A percentile compares a stretch with the other conserved stretches of the same genome.
Evolutionary conservation across 2,797 vertebrate species (phyloP).

Genomic region (Limnodromus scolopaceus): DNA sequence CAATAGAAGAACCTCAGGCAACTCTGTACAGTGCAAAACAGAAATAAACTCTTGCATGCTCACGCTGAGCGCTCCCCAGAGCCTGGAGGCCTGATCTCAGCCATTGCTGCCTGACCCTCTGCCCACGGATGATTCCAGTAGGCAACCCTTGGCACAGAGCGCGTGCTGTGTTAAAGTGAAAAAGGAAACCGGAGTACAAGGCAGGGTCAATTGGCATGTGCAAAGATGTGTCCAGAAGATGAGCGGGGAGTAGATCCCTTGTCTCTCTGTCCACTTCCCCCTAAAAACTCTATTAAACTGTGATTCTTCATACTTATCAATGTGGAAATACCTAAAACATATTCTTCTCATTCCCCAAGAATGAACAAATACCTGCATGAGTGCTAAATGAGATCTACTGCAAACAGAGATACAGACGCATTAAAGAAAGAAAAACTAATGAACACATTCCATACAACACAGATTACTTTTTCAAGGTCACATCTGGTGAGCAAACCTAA

Average conservation of each 20-base stretch:
- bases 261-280: neutral
- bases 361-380: neutral
- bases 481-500: neutral
- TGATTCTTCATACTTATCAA: neutral
- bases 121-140: neutral
- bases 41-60: neutral
- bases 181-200: neutral
- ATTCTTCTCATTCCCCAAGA: neutral
- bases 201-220: rapidly evolving
- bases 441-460: neutral
- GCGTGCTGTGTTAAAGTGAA: neutral
- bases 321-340: neutral
- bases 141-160: neutral
- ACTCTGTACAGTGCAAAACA: neutral
- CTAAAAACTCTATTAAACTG: neutral
- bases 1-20: neutral
- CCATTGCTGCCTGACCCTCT: neutral
- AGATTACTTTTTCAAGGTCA: neutral
- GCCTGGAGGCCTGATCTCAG: neutral
- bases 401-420: neutral
- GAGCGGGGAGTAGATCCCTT: neutral
- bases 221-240: neutral
- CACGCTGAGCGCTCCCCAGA: rapidly evolving
- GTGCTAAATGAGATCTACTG: neutral
- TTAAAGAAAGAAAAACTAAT: neutral